Evolutionary conservation across 1,140 invertebrate genomes (phyloP).

Genomic region (Helicoverpa armigera): DNA sequence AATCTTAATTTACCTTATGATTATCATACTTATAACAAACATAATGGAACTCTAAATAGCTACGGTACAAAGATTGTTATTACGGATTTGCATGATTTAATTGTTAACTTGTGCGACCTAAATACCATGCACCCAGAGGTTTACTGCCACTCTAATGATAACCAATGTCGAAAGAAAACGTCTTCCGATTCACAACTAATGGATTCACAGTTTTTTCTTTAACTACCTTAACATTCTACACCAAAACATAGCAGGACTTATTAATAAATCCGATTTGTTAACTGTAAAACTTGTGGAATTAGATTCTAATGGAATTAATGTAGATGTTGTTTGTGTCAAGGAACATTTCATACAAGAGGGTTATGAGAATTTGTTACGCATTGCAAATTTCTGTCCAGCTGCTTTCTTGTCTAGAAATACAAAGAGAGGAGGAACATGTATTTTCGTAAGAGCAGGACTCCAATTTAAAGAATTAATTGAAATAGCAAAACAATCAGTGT

Average conservation of each 20-base stretch:
- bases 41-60: not conserved
- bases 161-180: no score
- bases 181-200: no score
- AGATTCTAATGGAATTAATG: not conserved
- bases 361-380: not conserved
- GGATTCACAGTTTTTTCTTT: not conserved
- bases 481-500: not conserved
- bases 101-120: not conserved
- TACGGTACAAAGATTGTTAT: not conserved
- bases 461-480: not conserved
- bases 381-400: not conserved
- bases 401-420: not conserved
- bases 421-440: not conserved
- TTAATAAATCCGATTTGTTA: not conserved
- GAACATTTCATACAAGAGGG: not conserved
- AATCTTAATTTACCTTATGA: constrained; percentile 1
- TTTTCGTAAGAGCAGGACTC: not conserved
- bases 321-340: not conserved
- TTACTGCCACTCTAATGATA: not conserved
- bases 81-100: not conserved
- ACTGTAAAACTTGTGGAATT: constrained; percentile 5
- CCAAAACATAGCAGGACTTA: no score
- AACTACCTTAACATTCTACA: constrained; percentile 2
- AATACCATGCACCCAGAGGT: not conserved
- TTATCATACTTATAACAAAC: not conserved